Evolutionary conservation across 2,888 invertebrate species (phyloP).

Genomic region (Drosophila pseudotakahashii): DNA sequence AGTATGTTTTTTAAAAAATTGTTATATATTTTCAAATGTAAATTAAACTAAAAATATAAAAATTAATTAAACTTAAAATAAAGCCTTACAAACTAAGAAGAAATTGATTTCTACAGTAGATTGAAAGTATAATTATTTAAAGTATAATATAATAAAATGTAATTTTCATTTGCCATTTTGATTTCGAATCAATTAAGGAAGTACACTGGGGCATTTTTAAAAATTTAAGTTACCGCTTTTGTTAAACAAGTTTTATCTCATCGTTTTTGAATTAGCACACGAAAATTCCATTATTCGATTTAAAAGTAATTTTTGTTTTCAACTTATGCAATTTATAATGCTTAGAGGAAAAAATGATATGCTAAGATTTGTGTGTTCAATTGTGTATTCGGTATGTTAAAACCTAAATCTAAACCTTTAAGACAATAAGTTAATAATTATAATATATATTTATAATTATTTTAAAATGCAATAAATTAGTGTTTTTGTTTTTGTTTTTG

Average conservation of each 20-base stretch:
- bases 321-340: slow-evolving; percentile 53
- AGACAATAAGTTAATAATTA: slow-evolving; percentile 46
- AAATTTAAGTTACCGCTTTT: slow-evolving; percentile 38
- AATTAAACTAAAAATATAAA: slow-evolving; percentile 70
- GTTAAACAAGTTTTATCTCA: slow-evolving; percentile 15
- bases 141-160: slow-evolving; percentile 46
- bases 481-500: too few species aligned
- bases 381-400: slow-evolving; percentile 47
- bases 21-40: slow-evolving; percentile 74
- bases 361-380: slow-evolving; percentile 53
- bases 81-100: slow-evolving; percentile 47
- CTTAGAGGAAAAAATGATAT: slow-evolving; percentile 71
- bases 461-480: slow-evolving; percentile 79
- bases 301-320: slow-evolving; percentile 36
- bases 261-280: slow-evolving; percentile 41
- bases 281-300: slow-evolving; percentile 42
- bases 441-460: slow-evolving; percentile 53
- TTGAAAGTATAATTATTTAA: slow-evolving; percentile 43
- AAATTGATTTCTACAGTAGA: slow-evolving; percentile 53
- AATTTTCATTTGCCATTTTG: slow-evolving; percentile 51
- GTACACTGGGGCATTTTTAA: slow-evolving; percentile 64
- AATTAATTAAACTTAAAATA: slow-evolving; percentile 64
- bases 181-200: slow-evolving; percentile 81
- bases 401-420: slow-evolving; percentile 63
- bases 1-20: slow-evolving; percentile 58